phyloP scores from a whole-genome alignment of 1,140 invertebrate genomes.

The Hesperophylax magnus region DNA sequence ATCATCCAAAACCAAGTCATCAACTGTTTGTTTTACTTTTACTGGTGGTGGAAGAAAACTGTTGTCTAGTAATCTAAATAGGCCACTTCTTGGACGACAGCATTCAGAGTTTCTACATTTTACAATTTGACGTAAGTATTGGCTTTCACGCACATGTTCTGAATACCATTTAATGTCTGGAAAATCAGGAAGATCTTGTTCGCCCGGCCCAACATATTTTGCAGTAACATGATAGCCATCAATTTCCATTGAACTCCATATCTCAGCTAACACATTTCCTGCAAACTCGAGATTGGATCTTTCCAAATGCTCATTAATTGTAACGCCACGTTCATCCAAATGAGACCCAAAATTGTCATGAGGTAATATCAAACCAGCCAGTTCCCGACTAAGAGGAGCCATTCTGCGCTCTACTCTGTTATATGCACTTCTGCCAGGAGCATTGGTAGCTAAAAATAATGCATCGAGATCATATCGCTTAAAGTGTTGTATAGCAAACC shows the following conservation, averaged over 20 bases:
- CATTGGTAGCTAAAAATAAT: constrained; percentile 59
- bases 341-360: constrained; percentile 61
- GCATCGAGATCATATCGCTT: constrained; percentile 27
- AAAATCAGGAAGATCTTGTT: too few species aligned
- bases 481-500: constrained; percentile 58
- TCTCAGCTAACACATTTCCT: constrained; percentile 58
- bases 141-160: too few species aligned
- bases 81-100: too few species aligned
- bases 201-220: neutral
- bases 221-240: neutral
- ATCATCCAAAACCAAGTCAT: neutral
- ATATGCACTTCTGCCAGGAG: constrained; percentile 58
- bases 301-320: constrained; percentile 62
- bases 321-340: constrained; percentile 57
- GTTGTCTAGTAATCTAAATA: neutral
- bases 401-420: constrained; percentile 57
- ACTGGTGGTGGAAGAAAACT: neutral
- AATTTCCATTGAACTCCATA: constrained; percentile 57
- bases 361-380: constrained; percentile 61
- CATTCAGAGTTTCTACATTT: too few species aligned
- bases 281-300: constrained; percentile 51
- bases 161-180: too few species aligned
- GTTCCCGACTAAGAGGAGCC: constrained; percentile 60
- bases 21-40: constrained; percentile 3
- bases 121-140: too few species aligned